Evolutionary conservation across 2,113 vertebrate species (phyloP).

Genomic region (Corythornis cristatus): DNA sequence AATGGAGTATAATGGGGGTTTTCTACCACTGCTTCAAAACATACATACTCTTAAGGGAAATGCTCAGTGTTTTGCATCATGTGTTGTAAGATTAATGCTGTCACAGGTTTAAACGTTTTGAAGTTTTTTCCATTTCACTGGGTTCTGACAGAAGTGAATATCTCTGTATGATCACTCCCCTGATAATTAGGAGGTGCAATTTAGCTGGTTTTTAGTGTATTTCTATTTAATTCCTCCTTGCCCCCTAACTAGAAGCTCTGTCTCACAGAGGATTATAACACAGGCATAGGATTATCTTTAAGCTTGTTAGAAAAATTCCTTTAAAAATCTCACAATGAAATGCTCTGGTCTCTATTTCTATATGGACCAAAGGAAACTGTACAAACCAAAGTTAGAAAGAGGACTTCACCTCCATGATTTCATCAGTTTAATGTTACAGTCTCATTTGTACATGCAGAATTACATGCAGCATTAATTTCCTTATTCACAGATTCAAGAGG

Average conservation of each 20-base stretch:
- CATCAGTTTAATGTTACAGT: background rate
- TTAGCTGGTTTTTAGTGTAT: background rate
- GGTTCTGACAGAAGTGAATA: background rate
- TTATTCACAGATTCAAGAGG: background rate
- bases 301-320: background rate
- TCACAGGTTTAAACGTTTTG: background rate
- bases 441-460: background rate
- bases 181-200: background rate
- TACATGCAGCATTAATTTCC: background rate
- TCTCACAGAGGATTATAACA: background rate
- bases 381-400: background rate
- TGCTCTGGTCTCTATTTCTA: background rate
- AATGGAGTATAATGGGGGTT: background rate
- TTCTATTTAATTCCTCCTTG: background rate
- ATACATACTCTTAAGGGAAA: background rate
- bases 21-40: background rate
- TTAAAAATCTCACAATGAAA: background rate
- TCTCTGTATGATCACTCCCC: background rate
- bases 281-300: background rate
- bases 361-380: background rate
- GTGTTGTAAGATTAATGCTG: background rate
- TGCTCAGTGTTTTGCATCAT: background rate
- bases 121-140: background rate
- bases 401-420: background rate
- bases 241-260: background rate